Conservation (phyloP, 2,888 invertebrate species). For the Drosophila planitibia region DNA sequence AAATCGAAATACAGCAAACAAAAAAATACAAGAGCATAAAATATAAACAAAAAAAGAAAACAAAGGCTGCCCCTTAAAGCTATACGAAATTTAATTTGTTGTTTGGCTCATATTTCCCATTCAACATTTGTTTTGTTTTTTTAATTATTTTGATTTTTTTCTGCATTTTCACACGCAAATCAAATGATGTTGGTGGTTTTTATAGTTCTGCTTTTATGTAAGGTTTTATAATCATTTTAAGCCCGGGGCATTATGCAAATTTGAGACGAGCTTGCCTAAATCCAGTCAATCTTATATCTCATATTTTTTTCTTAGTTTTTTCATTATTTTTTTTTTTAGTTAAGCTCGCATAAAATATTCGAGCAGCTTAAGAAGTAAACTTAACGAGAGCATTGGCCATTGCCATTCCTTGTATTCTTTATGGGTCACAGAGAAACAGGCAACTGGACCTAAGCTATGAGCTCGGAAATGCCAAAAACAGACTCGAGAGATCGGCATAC, state of each 20-base stretch:
- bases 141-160: conserved; percentile 9
- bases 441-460: conserved; percentile 16
- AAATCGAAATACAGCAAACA: conserved; percentile 24
- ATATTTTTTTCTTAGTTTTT: background rate
- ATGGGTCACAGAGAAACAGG: conserved; percentile 14
- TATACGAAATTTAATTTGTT: conserved; percentile 18
- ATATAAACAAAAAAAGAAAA: conserved; percentile 20
- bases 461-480: conserved; percentile 22
- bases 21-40: conserved; percentile 10
- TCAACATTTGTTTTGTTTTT: conserved; percentile 15
- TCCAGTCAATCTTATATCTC: conserved; percentile 23
- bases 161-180: conserved; percentile 72
- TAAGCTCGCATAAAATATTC: conserved; percentile 18
- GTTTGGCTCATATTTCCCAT: conserved; percentile 6
- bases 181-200: conserved; percentile 51
- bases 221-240: conserved; percentile 33
- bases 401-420: conserved; percentile 35
- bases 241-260: conserved; percentile 68
- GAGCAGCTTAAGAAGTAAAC: conserved; percentile 21
- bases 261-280: conserved; percentile 13
- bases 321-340: background rate
- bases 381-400: conserved; percentile 39
- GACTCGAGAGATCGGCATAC: background rate
- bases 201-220: conserved; percentile 24
- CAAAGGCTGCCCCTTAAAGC: conserved; percentile 15